Evolutionary conservation across 2,113 vertebrate genomes (phyloP).

Genomic region (Trematocara marginatum): DNA sequence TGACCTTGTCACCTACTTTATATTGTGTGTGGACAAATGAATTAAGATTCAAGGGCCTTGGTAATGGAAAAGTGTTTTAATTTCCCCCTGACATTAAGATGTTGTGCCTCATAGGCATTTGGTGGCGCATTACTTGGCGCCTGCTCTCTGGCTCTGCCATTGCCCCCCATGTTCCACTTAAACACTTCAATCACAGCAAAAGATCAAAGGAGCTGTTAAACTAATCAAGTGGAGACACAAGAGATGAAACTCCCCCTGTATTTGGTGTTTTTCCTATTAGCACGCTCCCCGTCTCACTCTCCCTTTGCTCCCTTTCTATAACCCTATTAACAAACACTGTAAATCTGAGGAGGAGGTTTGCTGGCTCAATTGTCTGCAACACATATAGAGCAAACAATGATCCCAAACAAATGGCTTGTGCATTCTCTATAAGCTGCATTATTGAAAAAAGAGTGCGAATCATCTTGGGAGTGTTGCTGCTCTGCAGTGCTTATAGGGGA

Average conservation of each 20-base stretch:
- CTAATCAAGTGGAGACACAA: slow-evolving; percentile 85
- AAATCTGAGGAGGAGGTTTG: slow-evolving; percentile 43
- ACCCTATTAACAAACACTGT: slow-evolving; percentile 54
- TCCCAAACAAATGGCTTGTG: slow-evolving; percentile 53
- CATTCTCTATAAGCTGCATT: slow-evolving; percentile 35
- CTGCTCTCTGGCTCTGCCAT: slow-evolving; percentile 80
- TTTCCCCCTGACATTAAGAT: slow-evolving; percentile 99
- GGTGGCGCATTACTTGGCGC: slow-evolving; percentile 80
- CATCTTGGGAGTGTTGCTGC: background rate
- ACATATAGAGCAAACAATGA: slow-evolving; percentile 56
- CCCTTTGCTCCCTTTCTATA: slow-evolving; percentile 23
- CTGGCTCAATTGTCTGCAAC: slow-evolving; percentile 64
- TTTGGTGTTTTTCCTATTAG: slow-evolving; percentile 62
- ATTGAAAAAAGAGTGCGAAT: slow-evolving; percentile 32
- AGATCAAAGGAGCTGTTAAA: slow-evolving; percentile 96
- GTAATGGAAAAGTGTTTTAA: slow-evolving; percentile 90
- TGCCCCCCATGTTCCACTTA: slow-evolving; percentile 88
- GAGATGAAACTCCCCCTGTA: slow-evolving; percentile 68
- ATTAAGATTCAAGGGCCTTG: slow-evolving; percentile 87
- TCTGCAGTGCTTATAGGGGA: slow-evolving; percentile 12
- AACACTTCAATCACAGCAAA: slow-evolving; percentile 96
- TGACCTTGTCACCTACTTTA: slow-evolving; percentile 79
- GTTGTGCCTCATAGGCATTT: slow-evolving; percentile 91
- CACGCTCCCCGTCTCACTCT: background rate
- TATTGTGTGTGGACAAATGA: slow-evolving; percentile 80